phyloP scores from a whole-genome alignment of 2,797 vertebrate species.

The Poeciliopsis turneri region DNA sequence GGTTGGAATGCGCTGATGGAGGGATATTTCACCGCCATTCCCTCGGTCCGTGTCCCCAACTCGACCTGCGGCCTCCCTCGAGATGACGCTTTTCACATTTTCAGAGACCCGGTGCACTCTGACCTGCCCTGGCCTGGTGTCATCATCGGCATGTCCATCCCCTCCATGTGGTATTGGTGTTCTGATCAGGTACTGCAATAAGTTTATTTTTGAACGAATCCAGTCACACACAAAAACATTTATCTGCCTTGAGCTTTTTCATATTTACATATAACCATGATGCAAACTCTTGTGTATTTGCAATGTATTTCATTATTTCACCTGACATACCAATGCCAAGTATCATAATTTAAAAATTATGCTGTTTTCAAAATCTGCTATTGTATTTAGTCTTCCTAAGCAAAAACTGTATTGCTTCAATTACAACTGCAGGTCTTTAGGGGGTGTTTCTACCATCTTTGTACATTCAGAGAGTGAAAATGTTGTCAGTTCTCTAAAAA shows the following conservation, averaged over 20 bases:
- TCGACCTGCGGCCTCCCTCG: slow-evolving; percentile 91
- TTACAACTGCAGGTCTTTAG: too few relatives aligned
- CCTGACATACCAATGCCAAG: not conserved
- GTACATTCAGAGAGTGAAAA: not conserved
- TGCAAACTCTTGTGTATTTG: not conserved
- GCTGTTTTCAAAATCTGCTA: not conserved
- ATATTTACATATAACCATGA: not conserved
- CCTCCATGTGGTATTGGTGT: slow-evolving; percentile 99
- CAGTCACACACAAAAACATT: not conserved
- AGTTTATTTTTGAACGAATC: not conserved
- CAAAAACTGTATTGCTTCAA: not conserved
- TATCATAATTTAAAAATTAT: not conserved
- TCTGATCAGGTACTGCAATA: slow-evolving; percentile 90
- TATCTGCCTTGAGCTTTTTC: not conserved
- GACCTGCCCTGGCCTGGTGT: slow-evolving; percentile 97
- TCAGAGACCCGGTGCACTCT: slow-evolving; percentile 90
- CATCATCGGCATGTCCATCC: slow-evolving; percentile 92
- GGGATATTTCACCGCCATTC: slow-evolving; percentile 86
- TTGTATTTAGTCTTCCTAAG: not conserved
- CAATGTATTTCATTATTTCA: not conserved
- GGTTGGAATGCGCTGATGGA: slow-evolving; percentile 87
- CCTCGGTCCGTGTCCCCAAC: slow-evolving; percentile 83
- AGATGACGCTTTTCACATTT: slow-evolving; percentile 91
- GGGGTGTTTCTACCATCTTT: too few relatives aligned
- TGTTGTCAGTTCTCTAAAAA: not conserved